phyloP scores from a whole-genome alignment of 2,113 vertebrate species.

The Callaeas wilsoni region DNA sequence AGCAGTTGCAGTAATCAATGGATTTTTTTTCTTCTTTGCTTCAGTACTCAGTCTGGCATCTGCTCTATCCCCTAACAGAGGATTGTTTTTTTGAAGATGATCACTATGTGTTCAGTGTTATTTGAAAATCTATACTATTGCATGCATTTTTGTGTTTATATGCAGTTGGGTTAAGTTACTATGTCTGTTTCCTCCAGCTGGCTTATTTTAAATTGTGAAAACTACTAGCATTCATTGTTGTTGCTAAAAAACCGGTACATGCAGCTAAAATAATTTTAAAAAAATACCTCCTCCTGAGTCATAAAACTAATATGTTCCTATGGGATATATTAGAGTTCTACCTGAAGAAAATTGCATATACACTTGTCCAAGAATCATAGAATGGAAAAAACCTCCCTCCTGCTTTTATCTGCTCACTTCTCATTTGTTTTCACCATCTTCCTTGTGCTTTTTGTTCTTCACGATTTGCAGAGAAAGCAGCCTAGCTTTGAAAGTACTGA shows the following conservation, averaged over 20 bases:
- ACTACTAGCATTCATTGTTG: not conserved
- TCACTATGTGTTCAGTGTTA: not conserved
- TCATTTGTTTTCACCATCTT: not conserved
- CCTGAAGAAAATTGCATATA: not conserved
- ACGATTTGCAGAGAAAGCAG: not conserved
- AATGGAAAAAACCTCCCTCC: not conserved
- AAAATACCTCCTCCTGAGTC: not conserved
- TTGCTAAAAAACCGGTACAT: not conserved
- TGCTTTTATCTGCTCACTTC: not conserved
- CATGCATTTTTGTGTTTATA: not conserved
- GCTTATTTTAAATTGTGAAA: slow-evolving; percentile 44
- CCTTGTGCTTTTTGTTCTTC: not conserved
- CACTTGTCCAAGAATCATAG: not conserved
- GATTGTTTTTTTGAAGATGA: not conserved
- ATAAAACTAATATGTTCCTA: not conserved
- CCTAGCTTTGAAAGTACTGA: not conserved
- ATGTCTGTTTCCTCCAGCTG: not conserved
- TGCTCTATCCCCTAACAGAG: not conserved
- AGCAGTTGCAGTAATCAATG: slow-evolving; percentile 36
- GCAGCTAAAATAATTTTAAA: not conserved
- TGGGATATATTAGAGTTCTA: not conserved
- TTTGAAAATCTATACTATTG: slow-evolving; percentile 38
- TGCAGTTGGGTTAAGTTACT: not conserved
- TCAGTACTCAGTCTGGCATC: not conserved
- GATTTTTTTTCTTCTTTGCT: not conserved